These are phyloP conservation scores for Zygothrica quintamaculata DNA, from an alignment of 2,888 invertebrate species.

Conservation along the genomic window DNA sequence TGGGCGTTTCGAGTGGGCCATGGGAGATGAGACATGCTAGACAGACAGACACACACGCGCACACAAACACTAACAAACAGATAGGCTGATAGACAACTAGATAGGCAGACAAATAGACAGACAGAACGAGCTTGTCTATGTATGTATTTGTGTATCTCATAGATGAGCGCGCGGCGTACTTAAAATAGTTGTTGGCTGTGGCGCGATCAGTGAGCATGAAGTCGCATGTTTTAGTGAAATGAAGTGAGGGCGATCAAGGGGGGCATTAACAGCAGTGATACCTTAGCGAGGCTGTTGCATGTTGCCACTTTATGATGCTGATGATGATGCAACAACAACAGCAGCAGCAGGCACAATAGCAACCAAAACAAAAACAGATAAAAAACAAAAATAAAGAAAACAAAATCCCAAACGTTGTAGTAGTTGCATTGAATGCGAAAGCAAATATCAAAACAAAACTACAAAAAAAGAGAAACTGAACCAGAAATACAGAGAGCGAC, in stretches of 20 bases:
- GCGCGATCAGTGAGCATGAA: slow-evolving; percentile 35
- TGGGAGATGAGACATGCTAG: neutral
- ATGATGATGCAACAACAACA: slow-evolving; percentile 70
- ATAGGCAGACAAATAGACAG: slow-evolving; percentile 11
- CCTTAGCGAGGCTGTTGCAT: slow-evolving; percentile 57
- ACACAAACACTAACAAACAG: slow-evolving; percentile 7
- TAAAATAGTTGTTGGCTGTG: slow-evolving; percentile 62
- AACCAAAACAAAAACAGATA: slow-evolving; percentile 25
- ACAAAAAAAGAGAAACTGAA: slow-evolving; percentile 21
- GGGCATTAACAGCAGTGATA: slow-evolving; percentile 28
- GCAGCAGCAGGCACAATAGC: slow-evolving; percentile 18
- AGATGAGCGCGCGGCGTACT: slow-evolving; percentile 61
- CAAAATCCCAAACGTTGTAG: slow-evolving; percentile 54
- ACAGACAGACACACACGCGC: slow-evolving; percentile 18
- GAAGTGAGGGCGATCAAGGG: neutral
- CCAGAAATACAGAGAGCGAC: neutral
- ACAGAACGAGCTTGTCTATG: slow-evolving; percentile 13
- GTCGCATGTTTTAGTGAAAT: slow-evolving; percentile 20
- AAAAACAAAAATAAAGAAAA: slow-evolving; percentile 25
- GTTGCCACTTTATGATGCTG: slow-evolving; percentile 64
- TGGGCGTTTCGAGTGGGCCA: slow-evolving; percentile 64
- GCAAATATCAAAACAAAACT: slow-evolving; percentile 64
- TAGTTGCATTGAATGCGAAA: slow-evolving; percentile 62
- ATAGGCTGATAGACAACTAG: too few species aligned
- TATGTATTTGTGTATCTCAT: slow-evolving; percentile 38